Percentiles rank a stretch among this genome's conserved stretches.
phyloP scores from a whole-genome alignment of 2,888 invertebrate genomes.

The Sialis fuliginosa region DNA sequence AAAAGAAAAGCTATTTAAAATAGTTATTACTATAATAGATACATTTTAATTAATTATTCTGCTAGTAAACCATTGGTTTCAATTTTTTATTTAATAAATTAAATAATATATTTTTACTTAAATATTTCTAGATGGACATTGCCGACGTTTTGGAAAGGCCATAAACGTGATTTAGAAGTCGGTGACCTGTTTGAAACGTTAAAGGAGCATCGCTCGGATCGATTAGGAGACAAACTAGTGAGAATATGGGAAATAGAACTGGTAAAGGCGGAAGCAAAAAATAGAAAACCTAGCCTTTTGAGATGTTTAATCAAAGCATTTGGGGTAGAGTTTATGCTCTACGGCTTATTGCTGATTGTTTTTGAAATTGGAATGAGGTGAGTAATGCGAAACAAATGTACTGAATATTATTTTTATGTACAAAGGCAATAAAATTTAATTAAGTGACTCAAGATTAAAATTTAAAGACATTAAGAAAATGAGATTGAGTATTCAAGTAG shows the following conservation, averaged over 20 bases:
- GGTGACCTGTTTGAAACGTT: slow-evolving; percentile 47
- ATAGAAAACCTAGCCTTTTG: slow-evolving; percentile 38
- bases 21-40: background rate
- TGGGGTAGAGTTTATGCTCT: slow-evolving; percentile 37
- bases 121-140: slow-evolving; percentile 42
- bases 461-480: too few species aligned
- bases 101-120: background rate
- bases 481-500: too few species aligned
- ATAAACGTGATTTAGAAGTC: slow-evolving; percentile 44
- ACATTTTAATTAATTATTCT: background rate
- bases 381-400: slow-evolving; percentile 5
- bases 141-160: slow-evolving; percentile 49
- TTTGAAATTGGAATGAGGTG: slow-evolving; percentile 46
- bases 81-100: background rate
- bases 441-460: too few species aligned
- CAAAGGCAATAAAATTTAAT: too few species aligned
- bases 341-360: slow-evolving; percentile 41
- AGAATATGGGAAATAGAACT: slow-evolving; percentile 43
- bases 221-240: slow-evolving; percentile 43
- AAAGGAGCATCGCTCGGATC: slow-evolving; percentile 46
- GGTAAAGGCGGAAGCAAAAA: slow-evolving; percentile 19
- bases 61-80: background rate
- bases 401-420: too few species aligned
- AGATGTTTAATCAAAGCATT: slow-evolving; percentile 40
- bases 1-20: background rate